phyloP scores from a whole-genome alignment of 2,113 vertebrate genomes.

The Strix uralensis region DNA sequence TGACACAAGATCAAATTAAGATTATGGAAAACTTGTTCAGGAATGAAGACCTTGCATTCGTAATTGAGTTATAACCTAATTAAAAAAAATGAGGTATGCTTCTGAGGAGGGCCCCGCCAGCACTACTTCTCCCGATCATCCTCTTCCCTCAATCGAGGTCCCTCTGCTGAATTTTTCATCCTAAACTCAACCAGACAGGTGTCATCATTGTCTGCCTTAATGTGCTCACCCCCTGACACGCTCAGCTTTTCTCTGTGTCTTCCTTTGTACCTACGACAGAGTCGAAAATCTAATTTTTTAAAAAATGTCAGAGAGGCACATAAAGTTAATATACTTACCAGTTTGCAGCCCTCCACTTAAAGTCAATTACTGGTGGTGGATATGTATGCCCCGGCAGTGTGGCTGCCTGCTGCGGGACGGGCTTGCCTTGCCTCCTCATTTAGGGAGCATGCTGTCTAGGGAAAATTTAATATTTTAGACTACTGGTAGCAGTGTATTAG shows the following conservation, averaged over 20 bases:
- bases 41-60: not conserved
- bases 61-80: slow-evolving; percentile 54
- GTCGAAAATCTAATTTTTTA: slow-evolving; percentile 15
- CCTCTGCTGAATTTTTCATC: slow-evolving; percentile 77
- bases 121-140: not conserved
- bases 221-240: slow-evolving; percentile 35
- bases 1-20: slow-evolving; percentile 58
- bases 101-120: not conserved
- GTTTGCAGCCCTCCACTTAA: not conserved
- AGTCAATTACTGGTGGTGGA: not conserved
- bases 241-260: slow-evolving; percentile 27
- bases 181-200: slow-evolving; percentile 83
- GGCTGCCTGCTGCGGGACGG: not conserved
- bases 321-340: slow-evolving; percentile 44
- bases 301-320: not conserved
- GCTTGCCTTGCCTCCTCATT: not conserved
- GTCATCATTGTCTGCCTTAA: slow-evolving; percentile 55
- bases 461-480: slow-evolving; percentile 16
- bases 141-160: slow-evolving; percentile 68
- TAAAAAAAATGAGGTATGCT: slow-evolving; percentile 36
- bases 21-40: slow-evolving; percentile 52
- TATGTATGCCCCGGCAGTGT: fast-evolving
- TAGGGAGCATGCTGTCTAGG: not conserved
- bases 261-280: not conserved
- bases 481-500: not conserved